These are phyloP conservation scores for Gallirallus australis DNA, from an alignment of 2,797 vertebrate species.

Conservation along the genomic window DNA sequence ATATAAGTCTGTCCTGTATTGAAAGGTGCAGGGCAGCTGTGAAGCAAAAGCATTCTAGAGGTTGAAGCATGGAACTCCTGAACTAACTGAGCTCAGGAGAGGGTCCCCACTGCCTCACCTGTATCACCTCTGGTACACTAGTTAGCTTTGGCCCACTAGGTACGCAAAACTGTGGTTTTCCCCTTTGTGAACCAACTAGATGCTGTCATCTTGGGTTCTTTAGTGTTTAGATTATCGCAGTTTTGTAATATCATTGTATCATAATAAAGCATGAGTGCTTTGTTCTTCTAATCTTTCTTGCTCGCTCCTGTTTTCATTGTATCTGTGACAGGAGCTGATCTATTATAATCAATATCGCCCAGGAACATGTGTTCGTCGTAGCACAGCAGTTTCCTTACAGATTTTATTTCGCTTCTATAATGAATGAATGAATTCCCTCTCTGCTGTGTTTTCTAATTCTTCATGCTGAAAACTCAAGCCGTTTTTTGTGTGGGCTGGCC, in stretches of 20 bases:
- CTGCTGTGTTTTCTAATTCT: not conserved
- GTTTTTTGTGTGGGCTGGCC: not conserved
- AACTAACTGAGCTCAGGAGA: not conserved
- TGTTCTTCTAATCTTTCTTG: not conserved
- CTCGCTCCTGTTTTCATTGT: not conserved
- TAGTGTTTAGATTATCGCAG: not conserved
- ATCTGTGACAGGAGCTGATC: not conserved
- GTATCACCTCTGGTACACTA: accelerated
- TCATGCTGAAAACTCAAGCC: not conserved
- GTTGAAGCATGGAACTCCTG: not conserved
- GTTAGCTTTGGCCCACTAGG: not conserved
- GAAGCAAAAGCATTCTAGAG: not conserved
- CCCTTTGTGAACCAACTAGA: not conserved
- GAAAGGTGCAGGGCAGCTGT: not conserved
- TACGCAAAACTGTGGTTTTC: accelerated
- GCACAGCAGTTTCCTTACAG: not conserved
- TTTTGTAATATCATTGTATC: not conserved
- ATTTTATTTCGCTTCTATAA: not conserved
- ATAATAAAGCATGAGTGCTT: not conserved
- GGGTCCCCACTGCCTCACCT: not conserved
- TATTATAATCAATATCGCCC: not conserved
- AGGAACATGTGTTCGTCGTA: not conserved
- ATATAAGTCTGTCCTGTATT: not conserved
- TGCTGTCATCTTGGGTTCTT: not conserved
- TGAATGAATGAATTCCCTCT: not conserved